phyloP scores from a whole-genome alignment of 2,888 invertebrate species.

The Tetranychus piercei region DNA sequence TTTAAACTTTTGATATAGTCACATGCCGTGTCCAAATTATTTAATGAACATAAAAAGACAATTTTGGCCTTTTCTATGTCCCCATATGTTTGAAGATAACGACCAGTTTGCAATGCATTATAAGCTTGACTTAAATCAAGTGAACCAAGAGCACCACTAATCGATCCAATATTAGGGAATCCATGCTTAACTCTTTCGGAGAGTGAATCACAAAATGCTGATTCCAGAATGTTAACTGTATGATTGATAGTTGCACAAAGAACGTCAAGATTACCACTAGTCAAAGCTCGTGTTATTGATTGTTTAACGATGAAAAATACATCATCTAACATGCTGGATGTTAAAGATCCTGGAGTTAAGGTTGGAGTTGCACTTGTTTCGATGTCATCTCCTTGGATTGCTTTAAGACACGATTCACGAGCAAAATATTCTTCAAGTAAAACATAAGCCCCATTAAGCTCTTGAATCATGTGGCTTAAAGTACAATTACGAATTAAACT shows the following conservation, averaged over 20 bases:
- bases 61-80: slow-evolving; percentile 52
- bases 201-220: slow-evolving; percentile 55
- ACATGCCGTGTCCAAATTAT: slow-evolving; percentile 74
- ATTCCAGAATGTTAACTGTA: slow-evolving; percentile 66
- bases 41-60: slow-evolving; percentile 59
- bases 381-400: slow-evolving; percentile 59
- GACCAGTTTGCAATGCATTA: slow-evolving; percentile 50
- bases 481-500: slow-evolving; percentile 48
- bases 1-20: slow-evolving; percentile 76
- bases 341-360: slow-evolving; percentile 30
- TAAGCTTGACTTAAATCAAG: slow-evolving; percentile 47
- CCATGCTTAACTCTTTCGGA: slow-evolving; percentile 54
- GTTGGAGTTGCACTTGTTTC: slow-evolving; percentile 53
- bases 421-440: slow-evolving; percentile 82
- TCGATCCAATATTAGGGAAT: slow-evolving; percentile 40
- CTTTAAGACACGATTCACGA: slow-evolving; percentile 82
- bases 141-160: slow-evolving; percentile 26
- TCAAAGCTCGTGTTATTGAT: slow-evolving; percentile 77
- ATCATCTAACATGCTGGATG: slow-evolving; percentile 88
- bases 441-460: slow-evolving; percentile 61
- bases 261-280: slow-evolving; percentile 78
- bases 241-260: slow-evolving; percentile 91
- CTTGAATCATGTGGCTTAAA: slow-evolving; percentile 36
- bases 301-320: slow-evolving; percentile 91
- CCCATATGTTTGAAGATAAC: slow-evolving; percentile 20